These are phyloP conservation scores for Coendou prehensilis DNA, from an alignment of 2,797 vertebrate species.

Conservation along the genomic window DNA sequence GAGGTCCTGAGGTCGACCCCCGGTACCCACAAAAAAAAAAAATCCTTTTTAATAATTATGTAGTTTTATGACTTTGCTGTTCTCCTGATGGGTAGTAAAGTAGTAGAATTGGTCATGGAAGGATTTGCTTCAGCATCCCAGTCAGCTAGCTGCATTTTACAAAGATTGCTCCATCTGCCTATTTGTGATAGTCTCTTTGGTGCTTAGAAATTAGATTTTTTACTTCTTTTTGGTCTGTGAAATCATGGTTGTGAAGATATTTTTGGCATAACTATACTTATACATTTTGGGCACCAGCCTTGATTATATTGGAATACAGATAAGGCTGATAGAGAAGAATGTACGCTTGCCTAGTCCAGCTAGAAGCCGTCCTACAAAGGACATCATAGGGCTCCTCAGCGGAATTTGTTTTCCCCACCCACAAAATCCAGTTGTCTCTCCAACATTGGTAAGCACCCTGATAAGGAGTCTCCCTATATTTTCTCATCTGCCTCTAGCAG, in stretches of 20 bases:
- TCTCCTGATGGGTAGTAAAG: background rate
- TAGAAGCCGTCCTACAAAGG: background rate
- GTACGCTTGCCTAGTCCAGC: background rate
- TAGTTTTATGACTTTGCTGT: background rate
- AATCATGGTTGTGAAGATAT: background rate
- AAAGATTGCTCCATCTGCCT: background rate
- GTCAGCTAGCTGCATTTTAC: background rate
- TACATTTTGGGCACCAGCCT: background rate
- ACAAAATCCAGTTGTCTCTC: background rate
- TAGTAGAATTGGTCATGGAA: background rate
- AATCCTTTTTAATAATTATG: background rate
- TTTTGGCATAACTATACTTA: background rate
- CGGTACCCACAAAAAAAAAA: too few species aligned
- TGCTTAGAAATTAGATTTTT: background rate
- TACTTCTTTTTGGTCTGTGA: background rate
- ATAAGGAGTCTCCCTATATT: background rate
- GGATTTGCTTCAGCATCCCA: background rate
- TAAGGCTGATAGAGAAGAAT: background rate
- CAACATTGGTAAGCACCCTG: background rate
- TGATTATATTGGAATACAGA: too few species aligned
- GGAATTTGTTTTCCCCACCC: background rate
- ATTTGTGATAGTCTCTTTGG: background rate
- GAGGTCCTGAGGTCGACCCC: too few species aligned
- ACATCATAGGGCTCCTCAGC: fast-evolving
- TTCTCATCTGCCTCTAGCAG: background rate